Conservation (phyloP, 2,797 vertebrate genomes). For the Microchirus variegatus region DNA sequence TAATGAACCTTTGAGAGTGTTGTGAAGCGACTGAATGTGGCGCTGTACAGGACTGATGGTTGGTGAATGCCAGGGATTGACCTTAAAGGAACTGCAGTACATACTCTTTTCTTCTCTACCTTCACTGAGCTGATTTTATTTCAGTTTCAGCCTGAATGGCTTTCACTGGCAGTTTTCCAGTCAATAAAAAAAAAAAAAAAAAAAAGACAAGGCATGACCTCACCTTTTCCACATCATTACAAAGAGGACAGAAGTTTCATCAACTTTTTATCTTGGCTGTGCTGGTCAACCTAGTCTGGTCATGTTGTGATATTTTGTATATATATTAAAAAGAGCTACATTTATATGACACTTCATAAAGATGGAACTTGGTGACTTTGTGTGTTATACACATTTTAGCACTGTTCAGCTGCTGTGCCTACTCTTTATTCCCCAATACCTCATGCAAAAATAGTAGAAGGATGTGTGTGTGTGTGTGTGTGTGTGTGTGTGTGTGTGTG, state of each 20-base stretch:
- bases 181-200: constrained; percentile 26
- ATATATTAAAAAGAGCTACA: not conserved
- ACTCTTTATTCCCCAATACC: too few species aligned
- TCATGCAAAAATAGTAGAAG: too few species aligned
- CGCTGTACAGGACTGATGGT: constrained; percentile 41
- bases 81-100: constrained; percentile 51
- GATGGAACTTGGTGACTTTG: too few species aligned
- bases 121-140: constrained; percentile 49
- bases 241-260: constrained; percentile 2
- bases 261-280: constrained; percentile 7
- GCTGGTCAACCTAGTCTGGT: not conserved
- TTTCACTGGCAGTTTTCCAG: constrained; percentile 44
- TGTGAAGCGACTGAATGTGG: constrained; percentile 32
- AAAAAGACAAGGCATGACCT: constrained; percentile 2
- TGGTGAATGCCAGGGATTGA: constrained; percentile 54
- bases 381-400: too few species aligned
- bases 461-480: too few species aligned
- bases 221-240: constrained; percentile 32
- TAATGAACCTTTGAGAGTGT: constrained; percentile 50
- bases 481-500: too few species aligned
- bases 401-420: too few species aligned
- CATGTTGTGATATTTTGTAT: not conserved
- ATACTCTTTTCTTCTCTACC: constrained; percentile 48
- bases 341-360: constrained; percentile 14
- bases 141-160: constrained; percentile 32